These are phyloP conservation scores for Bos indicus DNA, from an alignment of 2,113 vertebrate genomes.

Conservation along the genomic window DNA sequence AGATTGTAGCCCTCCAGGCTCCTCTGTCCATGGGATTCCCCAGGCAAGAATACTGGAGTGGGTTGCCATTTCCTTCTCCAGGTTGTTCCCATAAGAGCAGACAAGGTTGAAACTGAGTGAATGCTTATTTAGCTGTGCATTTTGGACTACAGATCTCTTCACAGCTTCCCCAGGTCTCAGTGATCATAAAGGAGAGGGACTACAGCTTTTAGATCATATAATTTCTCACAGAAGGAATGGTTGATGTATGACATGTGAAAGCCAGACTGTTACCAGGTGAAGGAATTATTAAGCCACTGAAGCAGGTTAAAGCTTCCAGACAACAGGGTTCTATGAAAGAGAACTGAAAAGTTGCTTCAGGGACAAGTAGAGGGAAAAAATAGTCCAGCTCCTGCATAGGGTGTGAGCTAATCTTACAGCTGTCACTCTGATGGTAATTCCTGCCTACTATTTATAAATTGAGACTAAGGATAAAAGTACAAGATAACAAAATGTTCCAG, in stretches of 20 bases:
- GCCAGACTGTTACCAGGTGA: not conserved
- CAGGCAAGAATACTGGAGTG: not conserved
- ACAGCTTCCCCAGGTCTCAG: not conserved
- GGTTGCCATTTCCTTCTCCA: not conserved
- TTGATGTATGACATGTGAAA: not conserved
- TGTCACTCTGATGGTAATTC: not conserved
- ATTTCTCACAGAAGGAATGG: not conserved
- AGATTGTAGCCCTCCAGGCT: not conserved
- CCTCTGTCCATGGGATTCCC: not conserved
- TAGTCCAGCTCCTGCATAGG: not conserved
- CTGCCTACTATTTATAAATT: slow-evolving; percentile 61
- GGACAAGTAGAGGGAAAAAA: not conserved
- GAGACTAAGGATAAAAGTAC: not conserved
- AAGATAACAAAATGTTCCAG: slow-evolving; percentile 24
- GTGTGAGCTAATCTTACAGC: slow-evolving; percentile 39
- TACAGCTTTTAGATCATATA: not conserved
- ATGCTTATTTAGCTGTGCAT: not conserved
- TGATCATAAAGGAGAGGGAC: not conserved
- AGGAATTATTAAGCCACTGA: not conserved
- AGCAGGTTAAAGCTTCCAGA: not conserved
- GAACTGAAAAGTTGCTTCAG: slow-evolving; percentile 18
- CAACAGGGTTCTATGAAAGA: not conserved
- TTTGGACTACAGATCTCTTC: not conserved
- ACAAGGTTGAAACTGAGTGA: not conserved
- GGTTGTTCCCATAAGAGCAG: not conserved